A percentile compares a stretch with the other conserved stretches of the same genome.
phyloP scores from a whole-genome alignment of 2,113 vertebrate genomes.

The Casuarius casuarius region DNA sequence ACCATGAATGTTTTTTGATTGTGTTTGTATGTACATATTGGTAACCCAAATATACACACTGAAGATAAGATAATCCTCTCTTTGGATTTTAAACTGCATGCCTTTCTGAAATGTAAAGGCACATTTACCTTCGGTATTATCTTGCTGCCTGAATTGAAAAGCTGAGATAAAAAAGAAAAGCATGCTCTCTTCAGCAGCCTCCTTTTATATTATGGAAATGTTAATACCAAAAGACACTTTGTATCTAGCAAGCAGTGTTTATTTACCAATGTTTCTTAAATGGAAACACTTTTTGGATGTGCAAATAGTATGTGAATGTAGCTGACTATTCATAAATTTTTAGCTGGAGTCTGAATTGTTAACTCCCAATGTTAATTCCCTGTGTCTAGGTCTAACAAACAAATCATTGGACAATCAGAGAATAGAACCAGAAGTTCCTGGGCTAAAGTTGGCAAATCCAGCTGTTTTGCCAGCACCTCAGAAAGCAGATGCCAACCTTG shows the following conservation, averaged over 20 bases:
- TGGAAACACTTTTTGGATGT: background rate
- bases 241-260: background rate
- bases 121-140: background rate
- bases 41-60: background rate
- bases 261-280: background rate
- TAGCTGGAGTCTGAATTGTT: background rate
- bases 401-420: conserved; percentile 55
- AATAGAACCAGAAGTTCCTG: conserved; percentile 67
- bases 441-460: conserved; percentile 73
- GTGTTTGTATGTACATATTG: background rate
- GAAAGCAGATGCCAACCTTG: conserved; percentile 45
- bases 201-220: background rate
- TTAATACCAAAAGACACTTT: background rate
- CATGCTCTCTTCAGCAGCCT: background rate
- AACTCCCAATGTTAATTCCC: background rate
- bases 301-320: background rate
- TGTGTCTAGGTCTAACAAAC: conserved; percentile 71
- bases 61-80: background rate
- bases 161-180: background rate
- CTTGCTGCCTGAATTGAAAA: background rate
- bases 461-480: conserved; percentile 77
- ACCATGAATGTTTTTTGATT: background rate
- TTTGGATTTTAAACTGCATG: background rate
- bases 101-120: background rate
- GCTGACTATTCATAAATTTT: background rate